Base-by-base conservation (phyloP, 2,888 invertebrate genomes). In the Ceratothoa steindachneri region DNA sequence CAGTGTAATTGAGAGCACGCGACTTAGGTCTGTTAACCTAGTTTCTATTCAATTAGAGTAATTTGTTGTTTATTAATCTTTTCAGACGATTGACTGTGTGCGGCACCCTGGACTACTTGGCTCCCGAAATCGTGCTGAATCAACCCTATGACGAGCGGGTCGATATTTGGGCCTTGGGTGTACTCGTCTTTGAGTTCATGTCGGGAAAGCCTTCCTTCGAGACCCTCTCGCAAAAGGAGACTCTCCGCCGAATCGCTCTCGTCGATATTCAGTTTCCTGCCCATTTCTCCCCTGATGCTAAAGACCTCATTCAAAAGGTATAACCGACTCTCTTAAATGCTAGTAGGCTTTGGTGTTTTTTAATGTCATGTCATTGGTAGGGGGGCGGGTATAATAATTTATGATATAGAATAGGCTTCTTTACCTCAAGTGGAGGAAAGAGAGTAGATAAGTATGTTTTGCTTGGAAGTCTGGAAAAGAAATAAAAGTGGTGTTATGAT, bases 161-260 rank as follows among this genome's bases (percentile, higher is more conserved):
- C 0, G 98, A 98, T 85, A 89, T 95, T 81, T 98, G 98, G 98
- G 95, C 96, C 82, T 87, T 95, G 72, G 98, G 98, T 2, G 89
- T 93, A 67, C 85, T 93, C 2, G 91, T 94, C 80, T 99, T 93
- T 82, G 98, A 99, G 84, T 95, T 98, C 83, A 86, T 98, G 0
- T 92, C 92, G 0, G 98, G 98, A 0, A 88, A 87, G 75, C 95
- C 98, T 0, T 97, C 98, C 0, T 98, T 99, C 85, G 95, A 97
- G 83, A 90, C 91, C 30, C 86, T 87, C 65, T 87, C 87, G 0
- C 88, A 89, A 71, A 88, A 90, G 73, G 87, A 88, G 81, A 93
- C 93, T 0, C 93, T 93, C 82, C 86, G 86, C 9, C 89, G 89
- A 82, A 93, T 93, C 80, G 85, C 87, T 30, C 84, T 87, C 0